Percentiles rank a stretch among this genome's conserved stretches.
Evolutionary conservation across 2,888 invertebrate genomes (phyloP).

Genomic region (Eupeodes latifasciatus): DNA sequence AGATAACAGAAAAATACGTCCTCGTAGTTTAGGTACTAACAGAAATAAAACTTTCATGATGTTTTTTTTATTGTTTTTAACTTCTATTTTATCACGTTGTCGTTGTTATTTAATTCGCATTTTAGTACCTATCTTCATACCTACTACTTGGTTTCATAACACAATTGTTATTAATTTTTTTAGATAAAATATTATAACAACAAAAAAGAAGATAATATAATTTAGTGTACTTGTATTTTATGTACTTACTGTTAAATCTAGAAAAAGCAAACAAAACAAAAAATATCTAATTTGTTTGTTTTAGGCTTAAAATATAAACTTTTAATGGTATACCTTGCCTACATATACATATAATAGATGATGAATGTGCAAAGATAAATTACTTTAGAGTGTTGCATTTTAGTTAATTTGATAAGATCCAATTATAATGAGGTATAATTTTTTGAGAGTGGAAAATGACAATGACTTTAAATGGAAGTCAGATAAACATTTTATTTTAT

Average conservation of each 20-base stretch:
- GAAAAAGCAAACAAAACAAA: not conserved
- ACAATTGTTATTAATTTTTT: not conserved
- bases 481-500: not conserved
- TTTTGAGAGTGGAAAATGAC: conserved; percentile 7
- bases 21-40: not conserved
- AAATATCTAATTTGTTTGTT: conserved; percentile 19
- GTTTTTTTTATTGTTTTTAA: conserved; percentile 31
- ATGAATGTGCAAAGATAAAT: not conserved
- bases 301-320: not conserved
- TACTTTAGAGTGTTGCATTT: not conserved
- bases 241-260: not conserved
- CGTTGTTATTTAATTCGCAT: conserved; percentile 50
- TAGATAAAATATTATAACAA: conserved; percentile 10
- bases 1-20: conserved; percentile 18
- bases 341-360: too few species aligned
- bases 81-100: conserved; percentile 6
- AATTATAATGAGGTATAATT: not conserved
- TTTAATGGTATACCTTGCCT: not conserved
- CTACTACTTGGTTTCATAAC: conserved; percentile 4
- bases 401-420: not conserved
- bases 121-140: not conserved
- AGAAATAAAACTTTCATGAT: conserved; percentile 25
- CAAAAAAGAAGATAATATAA: not conserved
- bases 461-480: conserved; percentile 12
- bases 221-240: not conserved